phyloP scores from a whole-genome alignment of 1,140 invertebrate species.

The Lepeophtheirus salmonis region DNA sequence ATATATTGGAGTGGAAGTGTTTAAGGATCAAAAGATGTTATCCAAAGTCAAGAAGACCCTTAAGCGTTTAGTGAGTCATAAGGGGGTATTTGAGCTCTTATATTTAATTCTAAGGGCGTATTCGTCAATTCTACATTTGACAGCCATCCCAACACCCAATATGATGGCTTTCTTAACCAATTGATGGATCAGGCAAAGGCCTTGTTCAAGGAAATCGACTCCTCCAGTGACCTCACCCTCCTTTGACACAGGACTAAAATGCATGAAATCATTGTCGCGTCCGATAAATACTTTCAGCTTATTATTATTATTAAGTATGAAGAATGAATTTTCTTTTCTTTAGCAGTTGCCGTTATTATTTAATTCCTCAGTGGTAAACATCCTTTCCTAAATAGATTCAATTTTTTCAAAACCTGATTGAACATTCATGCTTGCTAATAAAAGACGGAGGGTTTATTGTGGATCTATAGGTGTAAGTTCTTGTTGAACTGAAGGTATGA shows the following conservation, averaged over 20 bases:
- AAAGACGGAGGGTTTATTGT: no score
- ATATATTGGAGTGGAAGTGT: no score
- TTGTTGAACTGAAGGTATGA: no score
- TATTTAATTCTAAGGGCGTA: conserved; percentile 33
- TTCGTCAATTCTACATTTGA: conserved; percentile 89
- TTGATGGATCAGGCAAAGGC: conserved; percentile 73
- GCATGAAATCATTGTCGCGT: conserved; percentile 18
- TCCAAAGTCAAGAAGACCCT: conserved; percentile 86
- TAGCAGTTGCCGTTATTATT: no score
- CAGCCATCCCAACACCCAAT: conserved; percentile 86
- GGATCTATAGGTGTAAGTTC: no score
- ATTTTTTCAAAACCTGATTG: no score
- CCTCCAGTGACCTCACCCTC: conserved; percentile 86
- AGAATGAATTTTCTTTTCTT: no score
- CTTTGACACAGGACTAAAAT: conserved; percentile 61
- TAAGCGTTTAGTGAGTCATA: conserved; percentile 82
- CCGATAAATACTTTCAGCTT: conserved; percentile 18
- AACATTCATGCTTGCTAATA: no score
- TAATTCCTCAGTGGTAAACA: no score
- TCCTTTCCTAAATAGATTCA: no score
- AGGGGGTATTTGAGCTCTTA: conserved; percentile 27
- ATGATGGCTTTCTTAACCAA: conserved; percentile 72
- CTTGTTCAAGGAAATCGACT: conserved; percentile 82
- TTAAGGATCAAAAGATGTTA: conserved; percentile 15
- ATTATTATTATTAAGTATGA: no score